A percentile compares a stretch with the other conserved stretches of the same genome.
Conservation (phyloP, 2,888 invertebrate species). For the Crioceris asparagi region DNA sequence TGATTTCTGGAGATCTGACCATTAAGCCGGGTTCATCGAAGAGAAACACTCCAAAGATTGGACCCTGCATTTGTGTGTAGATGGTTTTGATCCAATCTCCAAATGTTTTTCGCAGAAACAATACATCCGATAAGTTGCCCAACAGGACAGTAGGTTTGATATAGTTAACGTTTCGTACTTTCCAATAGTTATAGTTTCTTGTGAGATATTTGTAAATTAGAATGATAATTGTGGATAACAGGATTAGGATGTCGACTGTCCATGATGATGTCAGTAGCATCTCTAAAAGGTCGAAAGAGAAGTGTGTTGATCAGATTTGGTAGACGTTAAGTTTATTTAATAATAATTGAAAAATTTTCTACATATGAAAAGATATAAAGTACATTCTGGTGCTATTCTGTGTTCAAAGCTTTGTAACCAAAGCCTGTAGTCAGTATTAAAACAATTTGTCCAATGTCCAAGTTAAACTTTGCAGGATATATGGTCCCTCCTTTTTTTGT, state of each 20-base stretch:
- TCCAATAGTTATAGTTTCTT: constrained; percentile 24
- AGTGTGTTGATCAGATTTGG: too few species aligned
- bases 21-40: constrained; percentile 40
- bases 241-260: constrained; percentile 6
- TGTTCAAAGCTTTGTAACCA: too few species aligned
- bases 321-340: too few species aligned
- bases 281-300: constrained; percentile 6
- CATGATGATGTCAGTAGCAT: constrained; percentile 11
- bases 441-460: too few species aligned
- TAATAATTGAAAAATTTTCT: too few species aligned
- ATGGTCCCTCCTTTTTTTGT: too few species aligned
- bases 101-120: constrained; percentile 11
- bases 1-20: constrained; percentile 38
- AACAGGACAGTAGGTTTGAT: constrained; percentile 22
- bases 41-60: constrained; percentile 40
- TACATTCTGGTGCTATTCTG: too few species aligned
- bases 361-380: too few species aligned
- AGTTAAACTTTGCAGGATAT: too few species aligned
- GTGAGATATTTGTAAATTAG: constrained; percentile 19
- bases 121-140: constrained; percentile 21
- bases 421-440: too few species aligned
- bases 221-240: constrained; percentile 1
- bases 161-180: constrained; percentile 19
- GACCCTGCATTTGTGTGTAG: constrained; percentile 17
- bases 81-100: constrained; percentile 12